phyloP scores from a whole-genome alignment of 2,113 vertebrate genomes.

The Podarcis cretensis region DNA sequence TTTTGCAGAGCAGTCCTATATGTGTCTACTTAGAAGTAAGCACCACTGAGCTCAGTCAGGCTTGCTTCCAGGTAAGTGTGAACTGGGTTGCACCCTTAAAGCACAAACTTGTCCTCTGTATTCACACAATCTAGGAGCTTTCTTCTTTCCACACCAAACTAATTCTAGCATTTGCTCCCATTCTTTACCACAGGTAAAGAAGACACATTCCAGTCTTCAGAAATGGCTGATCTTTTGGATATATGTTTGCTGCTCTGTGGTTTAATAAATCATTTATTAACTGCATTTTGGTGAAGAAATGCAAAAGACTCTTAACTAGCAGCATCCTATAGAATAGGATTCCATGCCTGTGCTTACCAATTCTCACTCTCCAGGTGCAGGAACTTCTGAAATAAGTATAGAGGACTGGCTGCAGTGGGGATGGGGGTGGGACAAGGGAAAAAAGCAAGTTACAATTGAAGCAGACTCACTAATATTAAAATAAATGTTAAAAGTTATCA shows the following conservation, averaged over 20 bases:
- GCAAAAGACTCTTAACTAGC: neutral
- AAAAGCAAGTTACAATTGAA: conserved; percentile 9
- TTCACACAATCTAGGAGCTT: neutral
- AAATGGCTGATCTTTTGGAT: neutral
- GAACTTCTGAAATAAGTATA: conserved; percentile 97
- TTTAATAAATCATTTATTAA: conserved; percentile 58
- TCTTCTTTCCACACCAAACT: neutral
- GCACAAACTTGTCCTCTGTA: neutral
- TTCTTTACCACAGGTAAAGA: neutral
- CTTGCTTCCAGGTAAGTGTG: no score
- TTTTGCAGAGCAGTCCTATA: no score
- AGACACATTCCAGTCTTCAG: neutral
- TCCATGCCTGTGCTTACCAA: conserved; percentile 80
- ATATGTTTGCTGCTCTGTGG: conserved; percentile 43
- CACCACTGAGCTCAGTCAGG: no score
- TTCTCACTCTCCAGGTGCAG: conserved; percentile 96
- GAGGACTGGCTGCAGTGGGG: conserved; percentile 84
- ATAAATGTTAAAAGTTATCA: neutral
- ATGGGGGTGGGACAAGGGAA: neutral
- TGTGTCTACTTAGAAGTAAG: no score
- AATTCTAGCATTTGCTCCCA: neutral
- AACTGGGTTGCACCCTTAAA: no score
- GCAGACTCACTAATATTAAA: neutral
- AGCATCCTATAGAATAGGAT: neutral
- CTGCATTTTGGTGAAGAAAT: neutral